A percentile compares a stretch with the other conserved stretches of the same genome.
Evolutionary conservation across 2,113 vertebrate genomes (phyloP).

Genomic region (Callocephalon fimbriatum): DNA sequence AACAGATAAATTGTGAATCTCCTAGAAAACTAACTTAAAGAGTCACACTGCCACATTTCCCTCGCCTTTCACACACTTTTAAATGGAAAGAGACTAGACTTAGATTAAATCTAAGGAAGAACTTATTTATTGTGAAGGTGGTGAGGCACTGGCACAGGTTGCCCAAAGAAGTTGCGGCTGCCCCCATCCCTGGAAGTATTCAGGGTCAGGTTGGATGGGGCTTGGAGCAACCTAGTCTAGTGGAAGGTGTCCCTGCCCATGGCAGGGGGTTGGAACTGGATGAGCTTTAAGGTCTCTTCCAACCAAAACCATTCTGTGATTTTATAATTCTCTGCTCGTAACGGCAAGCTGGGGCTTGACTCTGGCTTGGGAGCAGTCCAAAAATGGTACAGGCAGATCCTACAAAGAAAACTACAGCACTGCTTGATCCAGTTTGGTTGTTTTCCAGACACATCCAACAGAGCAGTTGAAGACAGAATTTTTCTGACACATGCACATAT

Average conservation of each 20-base stretch:
- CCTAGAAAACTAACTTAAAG: neutral
- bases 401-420: neutral
- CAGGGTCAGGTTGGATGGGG: too few species aligned
- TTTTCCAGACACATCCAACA: neutral
- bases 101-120: too few species aligned
- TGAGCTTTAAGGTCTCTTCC: too few species aligned
- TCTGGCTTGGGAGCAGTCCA: neutral
- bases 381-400: neutral
- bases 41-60: neutral
- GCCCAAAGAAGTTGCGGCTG: too few species aligned
- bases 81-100: too few species aligned
- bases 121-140: too few species aligned
- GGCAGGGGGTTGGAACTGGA: too few species aligned
- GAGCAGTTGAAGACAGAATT: neutral
- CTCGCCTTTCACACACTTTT: neutral
- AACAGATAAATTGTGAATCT: neutral
- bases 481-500: rapidly evolving
- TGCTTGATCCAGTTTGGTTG: neutral
- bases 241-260: too few species aligned
- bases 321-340: neutral
- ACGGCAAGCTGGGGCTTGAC: neutral
- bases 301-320: too few species aligned
- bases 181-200: too few species aligned
- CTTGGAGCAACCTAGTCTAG: too few species aligned
- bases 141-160: too few species aligned